Evolutionary conservation across 2,797 vertebrate species (phyloP).

Genomic region (Darevskia mixta): DNA sequence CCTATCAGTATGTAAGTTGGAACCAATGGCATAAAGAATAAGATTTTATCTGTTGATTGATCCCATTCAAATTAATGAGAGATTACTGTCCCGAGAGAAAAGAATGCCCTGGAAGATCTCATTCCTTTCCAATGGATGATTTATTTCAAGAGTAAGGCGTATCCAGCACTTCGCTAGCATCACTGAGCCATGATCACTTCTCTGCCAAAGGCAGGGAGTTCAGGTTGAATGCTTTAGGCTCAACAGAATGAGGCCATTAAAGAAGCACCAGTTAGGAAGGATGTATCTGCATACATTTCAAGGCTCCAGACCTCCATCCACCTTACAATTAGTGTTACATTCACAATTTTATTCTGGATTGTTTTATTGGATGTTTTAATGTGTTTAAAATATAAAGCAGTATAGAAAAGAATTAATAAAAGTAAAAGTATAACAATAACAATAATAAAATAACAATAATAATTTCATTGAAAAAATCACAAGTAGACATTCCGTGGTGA

Average conservation of each 20-base stretch:
- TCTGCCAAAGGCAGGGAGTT: background rate
- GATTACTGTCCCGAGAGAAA: background rate
- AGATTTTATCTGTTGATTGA: background rate
- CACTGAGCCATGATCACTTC: background rate
- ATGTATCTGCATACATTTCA: background rate
- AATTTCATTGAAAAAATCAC: too few relatives aligned
- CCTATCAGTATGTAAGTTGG: background rate
- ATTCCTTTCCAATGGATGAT: too few relatives aligned
- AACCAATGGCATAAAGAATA: background rate
- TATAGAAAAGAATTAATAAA: too few relatives aligned
- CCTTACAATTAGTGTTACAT: background rate
- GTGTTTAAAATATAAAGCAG: too few relatives aligned
- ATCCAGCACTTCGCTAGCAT: background rate
- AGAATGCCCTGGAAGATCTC: background rate
- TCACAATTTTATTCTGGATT: too few relatives aligned
- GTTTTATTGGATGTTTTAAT: too few relatives aligned
- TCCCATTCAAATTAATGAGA: background rate
- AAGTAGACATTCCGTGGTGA: background rate
- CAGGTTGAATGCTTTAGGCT: background rate
- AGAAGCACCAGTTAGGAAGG: background rate
- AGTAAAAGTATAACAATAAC: too few relatives aligned
- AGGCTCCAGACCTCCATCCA: background rate
- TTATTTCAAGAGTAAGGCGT: background rate
- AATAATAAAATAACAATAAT: too few relatives aligned
- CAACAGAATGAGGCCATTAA: background rate